phyloP scores from a whole-genome alignment of 1,140 invertebrate species.

The Drosophila sucinea region DNA sequence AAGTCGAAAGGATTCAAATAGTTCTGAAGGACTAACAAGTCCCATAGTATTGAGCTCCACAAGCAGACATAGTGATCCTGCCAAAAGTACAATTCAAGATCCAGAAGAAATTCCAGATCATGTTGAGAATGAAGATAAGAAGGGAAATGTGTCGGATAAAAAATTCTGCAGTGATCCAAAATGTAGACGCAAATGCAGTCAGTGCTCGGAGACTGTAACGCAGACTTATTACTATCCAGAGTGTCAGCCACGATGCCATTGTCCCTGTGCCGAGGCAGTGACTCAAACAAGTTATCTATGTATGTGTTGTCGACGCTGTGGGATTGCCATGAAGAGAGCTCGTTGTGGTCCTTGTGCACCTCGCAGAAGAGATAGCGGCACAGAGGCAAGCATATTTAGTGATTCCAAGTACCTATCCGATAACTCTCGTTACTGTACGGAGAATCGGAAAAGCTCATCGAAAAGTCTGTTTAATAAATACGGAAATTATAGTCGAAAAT shows the following conservation, averaged over 20 bases:
- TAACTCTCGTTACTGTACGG: neutral
- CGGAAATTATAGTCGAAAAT: neutral
- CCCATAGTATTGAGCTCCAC: too few species aligned
- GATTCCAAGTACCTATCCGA: neutral
- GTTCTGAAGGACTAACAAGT: too few species aligned
- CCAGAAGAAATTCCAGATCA: neutral
- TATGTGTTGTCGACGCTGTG: neutral
- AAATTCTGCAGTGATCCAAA: neutral
- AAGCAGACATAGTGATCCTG: too few species aligned
- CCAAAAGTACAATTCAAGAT: neutral
- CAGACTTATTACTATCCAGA: neutral
- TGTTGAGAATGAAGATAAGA: neutral
- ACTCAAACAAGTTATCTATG: neutral
- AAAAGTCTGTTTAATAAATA: neutral
- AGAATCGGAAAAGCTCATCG: neutral
- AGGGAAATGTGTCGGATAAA: neutral
- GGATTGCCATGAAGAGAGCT: neutral
- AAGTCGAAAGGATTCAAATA: too few species aligned
- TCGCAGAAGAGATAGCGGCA: neutral
- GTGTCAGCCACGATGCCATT: neutral
- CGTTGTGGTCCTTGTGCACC: neutral
- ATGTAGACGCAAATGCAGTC: neutral
- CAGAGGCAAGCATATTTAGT: neutral
- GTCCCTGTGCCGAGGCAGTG: neutral
- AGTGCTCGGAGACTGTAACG: neutral